Evolutionary conservation across 2,888 invertebrate species (phyloP).

Genomic region (Noctua comes): DNA sequence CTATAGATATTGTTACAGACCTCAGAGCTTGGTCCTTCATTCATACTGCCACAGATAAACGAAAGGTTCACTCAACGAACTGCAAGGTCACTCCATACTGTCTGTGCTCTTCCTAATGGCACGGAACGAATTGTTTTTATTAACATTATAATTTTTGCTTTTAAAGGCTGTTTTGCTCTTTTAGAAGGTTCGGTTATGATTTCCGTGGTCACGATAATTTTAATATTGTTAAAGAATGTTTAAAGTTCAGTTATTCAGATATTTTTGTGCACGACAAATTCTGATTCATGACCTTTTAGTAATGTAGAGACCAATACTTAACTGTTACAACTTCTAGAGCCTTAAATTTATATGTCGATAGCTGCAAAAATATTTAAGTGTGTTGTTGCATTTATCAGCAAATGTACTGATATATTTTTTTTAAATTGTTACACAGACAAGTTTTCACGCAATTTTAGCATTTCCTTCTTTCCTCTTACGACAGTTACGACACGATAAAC

Average conservation of each 20-base stretch:
- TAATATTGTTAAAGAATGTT: background rate
- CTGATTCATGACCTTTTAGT: background rate
- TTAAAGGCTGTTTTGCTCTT: conserved; percentile 10
- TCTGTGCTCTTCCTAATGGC: conserved; percentile 58
- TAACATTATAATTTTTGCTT: conserved; percentile 16
- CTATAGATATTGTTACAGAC: background rate
- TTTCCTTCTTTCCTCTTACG: conserved; percentile 24
- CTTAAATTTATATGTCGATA: background rate
- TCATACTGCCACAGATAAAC: conserved; percentile 40
- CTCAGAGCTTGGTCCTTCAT: conserved; percentile 25
- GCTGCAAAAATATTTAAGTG: background rate
- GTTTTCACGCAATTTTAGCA: conserved; percentile 17
- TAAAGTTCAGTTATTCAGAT: too few relatives aligned
- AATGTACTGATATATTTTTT: background rate
- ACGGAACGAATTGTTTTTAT: conserved; percentile 33
- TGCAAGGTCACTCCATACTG: conserved; percentile 41
- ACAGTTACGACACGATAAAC: conserved; percentile 4
- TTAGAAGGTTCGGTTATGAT: background rate
- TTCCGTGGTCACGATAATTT: conserved; percentile 6
- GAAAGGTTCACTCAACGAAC: conserved; percentile 53
- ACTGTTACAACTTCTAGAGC: background rate
- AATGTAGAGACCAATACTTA: background rate
- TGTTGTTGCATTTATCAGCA: background rate
- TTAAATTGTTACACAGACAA: background rate
- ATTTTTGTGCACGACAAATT: background rate